Evolutionary conservation across 1,140 invertebrate genomes (phyloP), one percentile per base, ranked within the genome.

Genomic region (Macrobrachium nipponense): DNA sequence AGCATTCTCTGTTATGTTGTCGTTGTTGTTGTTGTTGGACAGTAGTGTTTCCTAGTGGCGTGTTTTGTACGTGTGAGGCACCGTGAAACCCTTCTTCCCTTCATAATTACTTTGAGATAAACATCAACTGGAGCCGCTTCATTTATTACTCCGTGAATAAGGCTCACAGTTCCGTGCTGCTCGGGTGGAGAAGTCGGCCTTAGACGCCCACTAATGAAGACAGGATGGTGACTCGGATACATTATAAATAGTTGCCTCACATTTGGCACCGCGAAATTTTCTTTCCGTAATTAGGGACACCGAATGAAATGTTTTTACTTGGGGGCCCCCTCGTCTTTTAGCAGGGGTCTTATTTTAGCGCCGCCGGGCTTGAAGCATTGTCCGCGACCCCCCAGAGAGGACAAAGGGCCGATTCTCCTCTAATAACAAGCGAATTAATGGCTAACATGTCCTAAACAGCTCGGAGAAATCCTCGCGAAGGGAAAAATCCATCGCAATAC

Each of bases 71-170:
- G 78, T 66, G 78, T 64, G 78, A 66, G 61, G 36, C 61, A 14
- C 78, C 36, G 78, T 43, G 78, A 80, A 66, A 60, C 62, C 75
- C 73, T 83, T 51, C 51, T 83, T 77, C 73, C 82, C 27, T 77
- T 83, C 82, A 83, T 83, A 83, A 83, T 83, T 83, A 77, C 72
- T 83, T 76, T 64, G 82, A 83, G 82, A 83, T 83, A 83, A 77
- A 77, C 82, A 83, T 77, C 82, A 58, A 23, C 51, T 64, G 82
- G 60, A 83, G 64, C 36, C 60, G 68, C 60, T 61, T n/a, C 72
- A 83, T 77, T 83, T 83, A 83, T 83, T 77, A 36, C 27, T 23
- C 27, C 6, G 82, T 51, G 60, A 12, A 59, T 83, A 75, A 83
- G 82, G 73, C 68, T 58, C 60, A 77, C 72, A 75, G 60, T 62